Evolutionary conservation across 2,888 invertebrate species (phyloP).

Genomic region (Polymixis flavicincta): DNA sequence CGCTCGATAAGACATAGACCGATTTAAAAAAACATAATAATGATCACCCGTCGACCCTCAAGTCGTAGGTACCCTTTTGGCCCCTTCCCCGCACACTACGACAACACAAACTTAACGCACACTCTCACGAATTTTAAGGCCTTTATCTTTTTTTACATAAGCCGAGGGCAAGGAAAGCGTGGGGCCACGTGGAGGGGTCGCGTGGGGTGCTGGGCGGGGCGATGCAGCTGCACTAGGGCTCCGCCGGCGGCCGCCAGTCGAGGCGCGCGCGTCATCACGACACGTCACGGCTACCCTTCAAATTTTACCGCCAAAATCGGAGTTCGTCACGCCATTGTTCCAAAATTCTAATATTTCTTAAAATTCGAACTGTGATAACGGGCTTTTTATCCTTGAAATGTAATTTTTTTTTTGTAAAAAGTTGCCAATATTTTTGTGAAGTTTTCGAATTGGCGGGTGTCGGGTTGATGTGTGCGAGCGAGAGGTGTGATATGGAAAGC

Average conservation of each 20-base stretch:
- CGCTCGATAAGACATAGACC: conserved; percentile 74
- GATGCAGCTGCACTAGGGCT: conserved; percentile 88
- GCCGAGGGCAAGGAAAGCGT: conserved; percentile 84
- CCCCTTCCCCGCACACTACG: conserved; percentile 75
- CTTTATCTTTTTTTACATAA: conserved; percentile 83
- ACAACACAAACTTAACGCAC: conserved; percentile 72
- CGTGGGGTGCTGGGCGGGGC: conserved; percentile 88
- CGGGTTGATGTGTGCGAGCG: conserved; percentile 88
- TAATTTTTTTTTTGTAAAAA: conserved; percentile 62
- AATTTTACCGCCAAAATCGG: conserved; percentile 73
- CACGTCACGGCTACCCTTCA: conserved; percentile 80
- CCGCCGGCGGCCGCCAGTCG: conserved; percentile 82
- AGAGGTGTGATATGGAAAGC: conserved; percentile 87
- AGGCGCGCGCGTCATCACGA: conserved; percentile 82
- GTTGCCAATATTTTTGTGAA: conserved; percentile 77
- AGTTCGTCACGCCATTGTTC: conserved; percentile 56
- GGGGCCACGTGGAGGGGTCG: conserved; percentile 84
- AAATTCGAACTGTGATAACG: conserved; percentile 58
- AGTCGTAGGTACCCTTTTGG: conserved; percentile 76
- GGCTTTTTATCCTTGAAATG: conserved; percentile 48
- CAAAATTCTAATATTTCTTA: conserved; percentile 34
- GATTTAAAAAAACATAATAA: conserved; percentile 76
- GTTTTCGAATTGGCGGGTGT: conserved; percentile 85
- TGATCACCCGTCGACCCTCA: conserved; percentile 73
- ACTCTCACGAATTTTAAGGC: conserved; percentile 58